Evolutionary conservation across 2,113 vertebrate species (phyloP).

Genomic region (Gyps fulvus): DNA sequence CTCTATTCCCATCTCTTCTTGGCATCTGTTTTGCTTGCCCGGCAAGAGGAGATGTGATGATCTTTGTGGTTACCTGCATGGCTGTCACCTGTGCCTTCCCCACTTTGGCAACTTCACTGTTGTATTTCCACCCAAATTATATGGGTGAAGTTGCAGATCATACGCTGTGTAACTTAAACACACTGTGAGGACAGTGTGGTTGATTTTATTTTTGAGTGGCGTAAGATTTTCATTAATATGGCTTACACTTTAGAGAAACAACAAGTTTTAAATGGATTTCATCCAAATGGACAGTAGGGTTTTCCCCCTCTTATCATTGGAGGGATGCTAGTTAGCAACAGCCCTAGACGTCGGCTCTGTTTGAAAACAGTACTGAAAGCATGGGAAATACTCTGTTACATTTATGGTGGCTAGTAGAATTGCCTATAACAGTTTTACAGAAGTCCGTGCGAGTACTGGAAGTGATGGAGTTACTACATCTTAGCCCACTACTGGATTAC

Average conservation of each 20-base stretch:
- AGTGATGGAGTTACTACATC: neutral
- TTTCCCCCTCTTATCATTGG: neutral
- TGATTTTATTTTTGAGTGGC: neutral
- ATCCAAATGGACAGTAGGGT: too few species aligned
- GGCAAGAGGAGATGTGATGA: neutral
- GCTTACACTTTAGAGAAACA: neutral
- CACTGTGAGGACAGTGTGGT: neutral
- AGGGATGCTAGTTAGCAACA: neutral
- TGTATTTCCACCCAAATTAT: neutral
- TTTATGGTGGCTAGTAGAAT: neutral
- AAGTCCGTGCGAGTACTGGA: accelerated
- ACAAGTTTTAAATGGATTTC: neutral
- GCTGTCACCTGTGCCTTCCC: neutral
- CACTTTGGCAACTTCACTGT: neutral
- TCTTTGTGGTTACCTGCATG: neutral
- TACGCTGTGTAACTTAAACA: accelerated
- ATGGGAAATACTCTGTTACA: neutral
- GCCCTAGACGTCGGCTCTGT: neutral
- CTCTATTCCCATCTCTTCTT: neutral
- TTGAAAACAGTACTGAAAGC: neutral
- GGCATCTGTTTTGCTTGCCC: neutral
- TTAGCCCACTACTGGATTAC: neutral
- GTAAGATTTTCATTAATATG: neutral
- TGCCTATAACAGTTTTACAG: neutral
- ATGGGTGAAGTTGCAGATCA: neutral